Conservation (phyloP, 2,888 invertebrate genomes). For the Ochropleura plecta region DNA sequence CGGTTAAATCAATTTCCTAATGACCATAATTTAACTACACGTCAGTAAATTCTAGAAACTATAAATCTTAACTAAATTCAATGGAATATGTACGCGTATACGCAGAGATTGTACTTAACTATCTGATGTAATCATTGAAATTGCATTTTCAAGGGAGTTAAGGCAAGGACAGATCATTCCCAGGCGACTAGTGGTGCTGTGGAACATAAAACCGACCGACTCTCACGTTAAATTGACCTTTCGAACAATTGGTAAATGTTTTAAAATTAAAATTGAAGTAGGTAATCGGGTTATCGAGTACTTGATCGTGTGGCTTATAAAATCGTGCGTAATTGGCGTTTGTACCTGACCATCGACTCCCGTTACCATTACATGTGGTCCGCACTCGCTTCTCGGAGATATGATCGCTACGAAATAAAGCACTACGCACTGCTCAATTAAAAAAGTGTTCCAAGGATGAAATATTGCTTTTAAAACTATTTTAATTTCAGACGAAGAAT, state of each 20-base stretch:
- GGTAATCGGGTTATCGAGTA: conserved; percentile 66
- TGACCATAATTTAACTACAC: conserved; percentile 13
- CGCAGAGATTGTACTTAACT: conserved; percentile 24
- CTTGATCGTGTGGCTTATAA: conserved; percentile 60
- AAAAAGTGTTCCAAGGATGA: conserved; percentile 55
- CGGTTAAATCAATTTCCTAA: conserved; percentile 26
- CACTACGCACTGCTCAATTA: conserved; percentile 51
- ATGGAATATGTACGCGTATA: conserved; percentile 18
- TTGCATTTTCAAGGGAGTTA: conserved; percentile 46
- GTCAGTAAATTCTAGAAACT: conserved; percentile 24
- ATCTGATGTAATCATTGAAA: conserved; percentile 48
- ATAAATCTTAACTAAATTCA: conserved; percentile 35
- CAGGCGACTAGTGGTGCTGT: conserved; percentile 46
- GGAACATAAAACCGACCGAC: conserved; percentile 39
- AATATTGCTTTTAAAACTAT: conserved; percentile 59
- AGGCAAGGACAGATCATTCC: conserved; percentile 50
- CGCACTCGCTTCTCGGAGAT: conserved; percentile 48
- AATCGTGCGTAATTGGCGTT: conserved; percentile 66
- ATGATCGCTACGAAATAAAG: conserved; percentile 53
- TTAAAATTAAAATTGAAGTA: conserved; percentile 60
- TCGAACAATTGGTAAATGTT: conserved; percentile 63
- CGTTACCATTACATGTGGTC: conserved; percentile 66
- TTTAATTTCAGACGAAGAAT: conserved; percentile 36
- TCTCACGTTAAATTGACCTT: conserved; percentile 65
- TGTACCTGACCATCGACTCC: conserved; percentile 62